Conservation (phyloP, 2,797 vertebrate species). For the Salmo trutta region DNA sequence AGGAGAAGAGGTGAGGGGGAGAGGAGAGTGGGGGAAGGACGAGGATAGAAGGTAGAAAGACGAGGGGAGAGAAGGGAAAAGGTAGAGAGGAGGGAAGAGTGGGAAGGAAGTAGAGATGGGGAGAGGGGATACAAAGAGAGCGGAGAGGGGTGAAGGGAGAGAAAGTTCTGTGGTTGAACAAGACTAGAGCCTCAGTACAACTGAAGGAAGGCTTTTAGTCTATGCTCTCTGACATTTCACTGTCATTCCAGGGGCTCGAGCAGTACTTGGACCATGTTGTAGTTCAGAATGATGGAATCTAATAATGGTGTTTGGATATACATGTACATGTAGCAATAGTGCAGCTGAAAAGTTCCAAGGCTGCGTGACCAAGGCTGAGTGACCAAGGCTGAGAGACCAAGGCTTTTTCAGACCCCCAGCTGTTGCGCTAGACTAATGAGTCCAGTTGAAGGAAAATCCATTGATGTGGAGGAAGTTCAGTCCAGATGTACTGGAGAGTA, state of each 20-base stretch:
- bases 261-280: slow-evolving; percentile 24
- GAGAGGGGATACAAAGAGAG: neutral
- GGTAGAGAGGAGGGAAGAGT: slow-evolving; percentile 30
- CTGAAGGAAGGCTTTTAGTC: slow-evolving; percentile 27
- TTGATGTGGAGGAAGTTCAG: neutral
- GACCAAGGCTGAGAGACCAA: neutral
- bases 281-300: slow-evolving; percentile 27
- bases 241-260: slow-evolving; percentile 17
- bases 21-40: slow-evolving; percentile 34
- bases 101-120: slow-evolving; percentile 29
- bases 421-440: neutral
- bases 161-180: slow-evolving; percentile 37
- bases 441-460: slow-evolving; percentile 10
- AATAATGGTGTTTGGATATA: slow-evolving; percentile 10
- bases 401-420: neutral
- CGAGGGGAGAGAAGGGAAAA: slow-evolving; percentile 46
- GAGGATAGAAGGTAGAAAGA: slow-evolving; percentile 52
- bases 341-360: neutral
- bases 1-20: neutral
- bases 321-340: neutral
- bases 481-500: neutral
- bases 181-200: slow-evolving; percentile 34
- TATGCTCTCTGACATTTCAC: neutral
- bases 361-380: no score
- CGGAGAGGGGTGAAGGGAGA: slow-evolving; percentile 20